Evolutionary conservation across 2,888 invertebrate species (phyloP).

Genomic region (Coelopa pilipes): DNA sequence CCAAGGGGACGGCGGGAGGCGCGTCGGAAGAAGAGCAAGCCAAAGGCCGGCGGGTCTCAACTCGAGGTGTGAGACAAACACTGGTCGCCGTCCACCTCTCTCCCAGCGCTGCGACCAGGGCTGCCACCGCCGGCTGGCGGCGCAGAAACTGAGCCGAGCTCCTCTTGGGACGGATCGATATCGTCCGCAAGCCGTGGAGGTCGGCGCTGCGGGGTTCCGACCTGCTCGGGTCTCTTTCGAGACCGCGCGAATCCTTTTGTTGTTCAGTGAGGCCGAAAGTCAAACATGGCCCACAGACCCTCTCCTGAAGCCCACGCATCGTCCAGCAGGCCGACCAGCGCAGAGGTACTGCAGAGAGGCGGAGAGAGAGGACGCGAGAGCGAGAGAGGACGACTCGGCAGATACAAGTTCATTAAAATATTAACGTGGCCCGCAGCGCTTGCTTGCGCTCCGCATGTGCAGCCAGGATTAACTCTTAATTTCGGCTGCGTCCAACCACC

Average conservation of each 20-base stretch:
- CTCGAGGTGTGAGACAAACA: conserved; percentile 56
- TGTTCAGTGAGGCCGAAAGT: too few species aligned
- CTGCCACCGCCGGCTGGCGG: background rate
- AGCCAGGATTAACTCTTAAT: conserved; percentile 37
- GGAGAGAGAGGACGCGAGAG: too few species aligned
- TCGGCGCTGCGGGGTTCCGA: too few species aligned
- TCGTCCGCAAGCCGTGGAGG: too few species aligned
- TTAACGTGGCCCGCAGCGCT: background rate
- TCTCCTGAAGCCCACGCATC: too few species aligned
- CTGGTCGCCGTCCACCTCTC: conserved; percentile 44
- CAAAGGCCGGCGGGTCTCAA: conserved; percentile 55
- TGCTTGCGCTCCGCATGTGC: conserved; percentile 16
- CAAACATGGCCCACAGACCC: too few species aligned
- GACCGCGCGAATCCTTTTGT: too few species aligned
- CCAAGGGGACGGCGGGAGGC: background rate
- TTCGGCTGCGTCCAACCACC: conserved; percentile 9
- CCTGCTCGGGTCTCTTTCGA: too few species aligned
- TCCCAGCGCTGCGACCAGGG: conserved; percentile 34
- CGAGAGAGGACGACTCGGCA: background rate
- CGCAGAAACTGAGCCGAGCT: too few species aligned
- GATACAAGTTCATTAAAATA: conserved; percentile 19
- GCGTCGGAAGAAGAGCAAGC: conserved; percentile 3
- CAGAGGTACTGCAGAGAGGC: too few species aligned
- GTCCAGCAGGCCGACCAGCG: too few species aligned
- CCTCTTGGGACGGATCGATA: too few species aligned